Percentiles rank a stretch among this genome's conserved stretches.
Evolutionary conservation across 2,797 vertebrate species (phyloP).

Genomic region (Craterocephalus amniculus): DNA sequence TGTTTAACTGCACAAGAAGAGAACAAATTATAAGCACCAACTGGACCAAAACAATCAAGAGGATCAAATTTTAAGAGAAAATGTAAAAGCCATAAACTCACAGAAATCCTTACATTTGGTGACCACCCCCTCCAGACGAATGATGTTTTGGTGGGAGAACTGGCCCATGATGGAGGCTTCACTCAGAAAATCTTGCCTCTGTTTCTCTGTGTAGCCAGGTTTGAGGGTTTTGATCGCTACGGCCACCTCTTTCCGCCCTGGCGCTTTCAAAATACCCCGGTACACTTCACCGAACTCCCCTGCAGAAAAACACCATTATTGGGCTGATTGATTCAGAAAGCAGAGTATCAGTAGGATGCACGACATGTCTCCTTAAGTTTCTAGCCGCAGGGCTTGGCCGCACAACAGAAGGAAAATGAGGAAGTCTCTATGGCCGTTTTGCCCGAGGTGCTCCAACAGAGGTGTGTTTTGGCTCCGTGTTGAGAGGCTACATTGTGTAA

Average conservation of each 20-base stretch:
- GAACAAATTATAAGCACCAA: background rate
- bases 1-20: slow-evolving; percentile 87
- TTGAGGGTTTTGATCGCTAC: slow-evolving; percentile 97
- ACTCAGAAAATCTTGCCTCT: slow-evolving; percentile 94
- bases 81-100: slow-evolving; percentile 30
- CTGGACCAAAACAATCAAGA: background rate
- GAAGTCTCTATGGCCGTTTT: slow-evolving; percentile 59
- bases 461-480: slow-evolving; percentile 63
- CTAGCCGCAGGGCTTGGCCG: slow-evolving; percentile 42
- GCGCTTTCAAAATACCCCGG: slow-evolving; percentile 88
- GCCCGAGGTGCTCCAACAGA: slow-evolving; percentile 58
- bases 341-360: slow-evolving; percentile 18
- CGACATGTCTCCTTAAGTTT: slow-evolving; percentile 37
- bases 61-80: background rate
- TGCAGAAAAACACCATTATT: slow-evolving; percentile 58
- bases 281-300: slow-evolving; percentile 98
- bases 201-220: slow-evolving; percentile 94
- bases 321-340: slow-evolving; percentile 23
- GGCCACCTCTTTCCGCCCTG: slow-evolving; percentile 87
- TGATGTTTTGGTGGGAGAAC: slow-evolving; percentile 97
- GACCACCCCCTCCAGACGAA: slow-evolving; percentile 94
- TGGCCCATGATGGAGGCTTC: slow-evolving; percentile 99
- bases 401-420: slow-evolving; percentile 41
- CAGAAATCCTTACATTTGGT: slow-evolving; percentile 90
- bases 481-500: slow-evolving; percentile 55